phyloP scores from a whole-genome alignment of 2,888 invertebrate species.

The Leuctra nigra region DNA sequence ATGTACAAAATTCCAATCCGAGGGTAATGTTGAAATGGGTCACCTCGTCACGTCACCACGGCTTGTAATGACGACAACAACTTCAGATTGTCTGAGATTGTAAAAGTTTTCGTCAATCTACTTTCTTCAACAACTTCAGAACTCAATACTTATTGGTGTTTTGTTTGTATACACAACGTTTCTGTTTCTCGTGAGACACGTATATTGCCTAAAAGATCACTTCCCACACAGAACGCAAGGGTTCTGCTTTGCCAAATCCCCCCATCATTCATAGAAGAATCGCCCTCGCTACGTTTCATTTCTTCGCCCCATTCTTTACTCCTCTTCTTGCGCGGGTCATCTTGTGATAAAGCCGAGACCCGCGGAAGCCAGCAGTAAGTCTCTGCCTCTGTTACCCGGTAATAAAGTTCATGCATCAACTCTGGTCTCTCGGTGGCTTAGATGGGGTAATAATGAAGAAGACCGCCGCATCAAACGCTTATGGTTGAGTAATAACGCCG shows the following conservation, averaged over 20 bases:
- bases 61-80: neutral
- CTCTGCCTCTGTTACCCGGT: neutral
- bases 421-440: slow-evolving; percentile 12
- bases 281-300: slow-evolving; percentile 11
- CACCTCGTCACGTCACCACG: neutral
- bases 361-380: neutral
- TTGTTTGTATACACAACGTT: neutral
- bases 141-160: neutral
- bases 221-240: too few species aligned
- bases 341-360: slow-evolving; percentile 10
- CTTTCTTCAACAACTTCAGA: neutral
- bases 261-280: slow-evolving; percentile 11
- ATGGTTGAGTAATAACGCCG: slow-evolving; percentile 17
- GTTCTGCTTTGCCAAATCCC: slow-evolving; percentile 13
- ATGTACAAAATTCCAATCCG: too few species aligned
- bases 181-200: too few species aligned
- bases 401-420: slow-evolving; percentile 18
- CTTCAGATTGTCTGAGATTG: neutral
- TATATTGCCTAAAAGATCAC: neutral
- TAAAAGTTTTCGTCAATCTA: neutral
- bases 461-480: slow-evolving; percentile 14
- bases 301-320: slow-evolving; percentile 15
- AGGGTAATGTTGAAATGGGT: too few species aligned
- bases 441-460: slow-evolving; percentile 14
- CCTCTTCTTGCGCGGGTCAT: slow-evolving; percentile 5